phyloP scores from a whole-genome alignment of 2,797 vertebrate genomes.

The Brachyrhaphis roseni region DNA sequence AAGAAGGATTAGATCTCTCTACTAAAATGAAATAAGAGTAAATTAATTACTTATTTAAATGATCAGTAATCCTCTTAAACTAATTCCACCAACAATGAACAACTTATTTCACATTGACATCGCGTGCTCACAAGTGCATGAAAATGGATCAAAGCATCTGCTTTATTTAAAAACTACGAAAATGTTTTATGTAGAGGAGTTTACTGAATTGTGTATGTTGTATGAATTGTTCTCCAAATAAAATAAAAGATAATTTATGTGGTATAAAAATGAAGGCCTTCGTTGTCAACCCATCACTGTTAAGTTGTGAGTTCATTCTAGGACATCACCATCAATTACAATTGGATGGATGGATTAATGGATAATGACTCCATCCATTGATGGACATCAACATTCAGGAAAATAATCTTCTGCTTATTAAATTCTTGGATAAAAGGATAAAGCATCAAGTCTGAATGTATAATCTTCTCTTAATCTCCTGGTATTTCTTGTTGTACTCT shows the following conservation, averaged over 20 bases:
- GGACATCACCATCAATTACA: background rate
- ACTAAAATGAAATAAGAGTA: conserved; percentile 22
- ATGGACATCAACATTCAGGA: background rate
- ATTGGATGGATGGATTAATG: background rate
- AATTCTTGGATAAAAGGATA: too few species aligned
- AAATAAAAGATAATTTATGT: background rate
- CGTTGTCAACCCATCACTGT: background rate
- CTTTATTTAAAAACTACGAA: background rate
- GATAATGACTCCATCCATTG: too few species aligned
- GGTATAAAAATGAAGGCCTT: background rate
- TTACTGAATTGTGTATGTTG: background rate
- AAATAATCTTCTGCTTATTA: too few species aligned
- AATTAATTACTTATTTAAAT: conserved; percentile 55
- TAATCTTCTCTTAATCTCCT: too few species aligned
- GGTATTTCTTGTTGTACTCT: too few species aligned
- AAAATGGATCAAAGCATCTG: background rate
- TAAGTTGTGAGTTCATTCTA: background rate
- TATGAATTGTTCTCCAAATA: background rate
- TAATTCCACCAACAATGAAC: conserved; percentile 17
- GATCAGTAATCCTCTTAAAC: conserved; percentile 51
- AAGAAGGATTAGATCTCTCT: conserved; percentile 50
- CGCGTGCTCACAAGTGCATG: background rate
- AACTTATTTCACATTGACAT: conserved; percentile 8
- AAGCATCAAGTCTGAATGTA: too few species aligned
- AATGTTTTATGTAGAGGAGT: background rate